These are phyloP conservation scores for Serinus canaria DNA, from an alignment of 2,113 vertebrate species.

Conservation along the genomic window DNA sequence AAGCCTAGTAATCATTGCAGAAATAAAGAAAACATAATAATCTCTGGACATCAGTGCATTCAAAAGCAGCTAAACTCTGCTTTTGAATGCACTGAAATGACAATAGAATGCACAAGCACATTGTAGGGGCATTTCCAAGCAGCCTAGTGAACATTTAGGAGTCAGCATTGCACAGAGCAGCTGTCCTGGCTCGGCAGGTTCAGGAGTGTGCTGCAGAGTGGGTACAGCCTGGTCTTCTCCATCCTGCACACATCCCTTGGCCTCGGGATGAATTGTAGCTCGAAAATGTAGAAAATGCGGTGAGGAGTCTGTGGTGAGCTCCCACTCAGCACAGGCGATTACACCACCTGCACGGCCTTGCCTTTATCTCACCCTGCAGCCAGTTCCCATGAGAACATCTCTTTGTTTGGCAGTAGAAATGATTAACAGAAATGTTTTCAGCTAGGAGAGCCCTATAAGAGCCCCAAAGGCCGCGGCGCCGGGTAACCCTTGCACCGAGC, in stretches of 20 bases:
- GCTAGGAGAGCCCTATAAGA: background rate
- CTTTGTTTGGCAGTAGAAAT: background rate
- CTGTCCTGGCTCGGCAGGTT: accelerated
- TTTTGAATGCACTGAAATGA: background rate
- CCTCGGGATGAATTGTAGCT: background rate
- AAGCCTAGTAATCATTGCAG: background rate
- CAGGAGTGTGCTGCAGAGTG: background rate
- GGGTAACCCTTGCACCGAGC: background rate
- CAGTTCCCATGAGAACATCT: background rate
- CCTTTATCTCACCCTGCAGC: background rate
- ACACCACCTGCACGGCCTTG: background rate
- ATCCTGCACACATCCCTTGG: background rate
- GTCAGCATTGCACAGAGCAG: background rate
- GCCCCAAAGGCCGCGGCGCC: accelerated
- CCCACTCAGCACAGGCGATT: background rate
- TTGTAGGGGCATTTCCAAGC: background rate
- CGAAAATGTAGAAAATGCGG: background rate
- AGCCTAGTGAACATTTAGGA: background rate
- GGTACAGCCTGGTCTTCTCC: background rate
- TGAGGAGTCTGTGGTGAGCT: accelerated
- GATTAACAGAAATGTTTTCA: background rate
- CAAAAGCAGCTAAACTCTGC: background rate
- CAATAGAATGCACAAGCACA: background rate
- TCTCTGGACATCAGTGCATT: background rate
- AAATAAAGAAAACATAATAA: background rate